A percentile compares a stretch with the other conserved stretches of the same genome.
Evolutionary conservation across 2,113 vertebrate species (phyloP).

Genomic region (Hemichromis elongatus): DNA sequence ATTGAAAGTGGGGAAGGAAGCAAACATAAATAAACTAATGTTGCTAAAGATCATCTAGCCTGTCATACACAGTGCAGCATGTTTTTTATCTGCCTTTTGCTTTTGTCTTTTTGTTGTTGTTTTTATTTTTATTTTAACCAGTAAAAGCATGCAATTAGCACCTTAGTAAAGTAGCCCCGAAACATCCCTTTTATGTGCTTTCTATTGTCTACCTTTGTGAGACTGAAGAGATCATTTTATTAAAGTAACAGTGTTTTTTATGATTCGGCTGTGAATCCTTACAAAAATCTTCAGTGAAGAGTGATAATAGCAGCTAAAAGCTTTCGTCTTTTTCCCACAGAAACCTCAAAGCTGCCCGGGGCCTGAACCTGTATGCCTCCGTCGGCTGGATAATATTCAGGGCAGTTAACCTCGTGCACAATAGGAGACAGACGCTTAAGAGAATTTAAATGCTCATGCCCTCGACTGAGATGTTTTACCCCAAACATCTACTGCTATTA

Average conservation of each 20-base stretch:
- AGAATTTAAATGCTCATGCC: background rate
- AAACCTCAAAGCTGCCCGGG: background rate
- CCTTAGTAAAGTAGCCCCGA: background rate
- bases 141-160: background rate
- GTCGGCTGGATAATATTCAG: background rate
- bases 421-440: background rate
- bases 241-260: background rate
- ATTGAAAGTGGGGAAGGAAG: background rate
- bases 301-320: background rate
- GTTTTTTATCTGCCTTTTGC: background rate
- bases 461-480: background rate
- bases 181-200: background rate
- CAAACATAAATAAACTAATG: background rate
- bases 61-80: background rate
- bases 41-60: background rate
- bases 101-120: fast-evolving
- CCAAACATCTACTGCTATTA: background rate
- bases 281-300: background rate
- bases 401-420: background rate
- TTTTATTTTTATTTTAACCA: background rate
- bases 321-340: background rate
- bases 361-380: background rate
- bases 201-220: background rate
- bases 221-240: background rate
- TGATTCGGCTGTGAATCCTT: background rate